A percentile compares a stretch with the other conserved stretches of the same genome.
Evolutionary conservation across 2,113 vertebrate species (phyloP).

Genomic region (Cranoglanis bouderius): DNA sequence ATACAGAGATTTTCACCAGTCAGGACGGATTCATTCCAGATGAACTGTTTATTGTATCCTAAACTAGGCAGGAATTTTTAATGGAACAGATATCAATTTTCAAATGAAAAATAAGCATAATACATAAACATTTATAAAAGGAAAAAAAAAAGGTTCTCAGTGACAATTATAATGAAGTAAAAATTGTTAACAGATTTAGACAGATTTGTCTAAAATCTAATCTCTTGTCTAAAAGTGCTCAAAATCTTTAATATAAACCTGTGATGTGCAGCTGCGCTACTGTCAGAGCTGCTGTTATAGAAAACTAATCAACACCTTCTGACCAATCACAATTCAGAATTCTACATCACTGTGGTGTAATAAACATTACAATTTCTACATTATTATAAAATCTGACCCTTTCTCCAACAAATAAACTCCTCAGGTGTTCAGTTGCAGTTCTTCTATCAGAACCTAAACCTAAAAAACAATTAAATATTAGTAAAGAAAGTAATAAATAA

Average conservation of each 20-base stretch:
- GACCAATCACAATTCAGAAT: neutral
- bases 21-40: neutral
- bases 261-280: neutral
- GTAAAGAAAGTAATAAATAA: neutral
- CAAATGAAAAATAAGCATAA: neutral
- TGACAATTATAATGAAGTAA: neutral
- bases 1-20: neutral
- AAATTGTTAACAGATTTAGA: too few relatives aligned
- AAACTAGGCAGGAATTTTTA: neutral
- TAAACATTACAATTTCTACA: neutral
- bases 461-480: neutral
- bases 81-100: neutral
- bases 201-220: too few relatives aligned
- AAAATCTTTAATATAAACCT: neutral
- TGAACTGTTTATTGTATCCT: neutral
- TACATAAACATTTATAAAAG: neutral
- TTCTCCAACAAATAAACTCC: neutral
- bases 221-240: too few relatives aligned
- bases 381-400: neutral
- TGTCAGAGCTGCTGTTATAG: neutral
- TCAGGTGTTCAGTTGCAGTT: neutral
- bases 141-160: neutral
- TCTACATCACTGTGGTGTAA: neutral
- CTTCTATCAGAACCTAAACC: neutral
- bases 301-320: neutral